Evolutionary conservation across 2,113 vertebrate species (phyloP), one percentile per base, ranked within the genome.

Genomic region (Labrus mixtus): DNA sequence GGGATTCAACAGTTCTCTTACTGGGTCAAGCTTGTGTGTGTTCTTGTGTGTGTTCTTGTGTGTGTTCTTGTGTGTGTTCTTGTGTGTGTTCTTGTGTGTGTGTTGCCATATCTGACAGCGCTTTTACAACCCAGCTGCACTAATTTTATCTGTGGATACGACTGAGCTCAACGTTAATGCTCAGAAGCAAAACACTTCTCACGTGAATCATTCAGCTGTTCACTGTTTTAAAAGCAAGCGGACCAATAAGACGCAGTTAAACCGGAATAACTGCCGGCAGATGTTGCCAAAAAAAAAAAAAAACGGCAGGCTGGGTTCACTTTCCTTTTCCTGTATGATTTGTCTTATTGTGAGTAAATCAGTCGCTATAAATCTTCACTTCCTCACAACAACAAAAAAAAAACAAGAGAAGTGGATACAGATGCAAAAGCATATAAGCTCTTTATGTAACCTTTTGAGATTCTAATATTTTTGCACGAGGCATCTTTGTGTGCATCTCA

Each of bases 1-100:
- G 68, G 81, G 70, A 82, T 81, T 87, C 56, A 65, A 64, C 64
- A 39, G 36, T 73, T 59, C 45, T 72, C 62, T 53, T 77, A 58
- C 43, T 71, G 43, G 73, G 66, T 68, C 71, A 75, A 72, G 71
- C 50, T 9, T 3, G 15, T 12, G 19, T 10, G 22, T 10, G 50
- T 36, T 64, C n/a, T 60, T 5, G 36, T 45, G 57, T 62, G 36
- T 37, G 65, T 54, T 33, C n/a, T n/a, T n/a, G n/a, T n/a, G n/a
- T n/a, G 29, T 29, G 29, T 29, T 2, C 5, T 2, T 29, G 29
- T 33, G 8, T 41, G 46, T 15, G 15, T 48, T n/a, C n/a, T n/a
- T n/a, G n/a, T n/a, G n/a, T n/a, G 29, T 29, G 29, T 29, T 2
- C 5, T 2, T 29, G 29, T 33, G 8, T 41, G 46, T 15, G 15